These are phyloP conservation scores for Garra rufa DNA, from an alignment of 2,113 vertebrate species.

Conservation along the genomic window DNA sequence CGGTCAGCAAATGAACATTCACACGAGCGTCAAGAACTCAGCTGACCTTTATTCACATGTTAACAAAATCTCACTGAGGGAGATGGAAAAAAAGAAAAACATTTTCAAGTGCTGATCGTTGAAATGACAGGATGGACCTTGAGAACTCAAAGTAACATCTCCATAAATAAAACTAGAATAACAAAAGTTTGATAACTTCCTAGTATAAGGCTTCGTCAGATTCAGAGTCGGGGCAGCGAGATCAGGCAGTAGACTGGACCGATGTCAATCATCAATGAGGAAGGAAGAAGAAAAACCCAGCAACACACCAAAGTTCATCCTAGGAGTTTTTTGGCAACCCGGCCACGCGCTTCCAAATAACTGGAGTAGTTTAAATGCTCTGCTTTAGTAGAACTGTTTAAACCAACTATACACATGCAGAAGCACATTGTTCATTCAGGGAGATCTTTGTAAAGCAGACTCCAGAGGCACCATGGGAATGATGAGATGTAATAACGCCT, in stretches of 20 bases:
- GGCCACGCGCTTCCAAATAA: conserved; percentile 26
- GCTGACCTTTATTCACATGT: conserved; percentile 69
- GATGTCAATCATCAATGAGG: conserved; percentile 22
- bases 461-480: conserved; percentile 23
- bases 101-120: conserved; percentile 63
- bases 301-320: conserved; percentile 20
- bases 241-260: conserved; percentile 72
- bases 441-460: conserved; percentile 17
- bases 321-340: conserved; percentile 6
- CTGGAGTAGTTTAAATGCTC: conserved; percentile 28
- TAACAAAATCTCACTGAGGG: conserved; percentile 66
- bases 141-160: conserved; percentile 34
- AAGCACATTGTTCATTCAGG: conserved; percentile 18
- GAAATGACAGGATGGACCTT: conserved; percentile 44
- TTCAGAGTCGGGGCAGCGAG: conserved; percentile 73
- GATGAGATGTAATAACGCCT: conserved; percentile 16
- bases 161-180: conserved; percentile 40
- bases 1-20: conserved; percentile 21
- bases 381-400: conserved; percentile 12
- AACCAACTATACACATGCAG: conserved; percentile 7
- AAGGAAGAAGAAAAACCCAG: conserved; percentile 10
- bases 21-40: neutral
- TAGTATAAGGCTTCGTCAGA: conserved; percentile 78
- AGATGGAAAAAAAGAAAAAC: conserved; percentile 26
- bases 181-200: conserved; percentile 37